Conservation (phyloP, 2,113 vertebrate species). For the Podarcis raffonei region DNA sequence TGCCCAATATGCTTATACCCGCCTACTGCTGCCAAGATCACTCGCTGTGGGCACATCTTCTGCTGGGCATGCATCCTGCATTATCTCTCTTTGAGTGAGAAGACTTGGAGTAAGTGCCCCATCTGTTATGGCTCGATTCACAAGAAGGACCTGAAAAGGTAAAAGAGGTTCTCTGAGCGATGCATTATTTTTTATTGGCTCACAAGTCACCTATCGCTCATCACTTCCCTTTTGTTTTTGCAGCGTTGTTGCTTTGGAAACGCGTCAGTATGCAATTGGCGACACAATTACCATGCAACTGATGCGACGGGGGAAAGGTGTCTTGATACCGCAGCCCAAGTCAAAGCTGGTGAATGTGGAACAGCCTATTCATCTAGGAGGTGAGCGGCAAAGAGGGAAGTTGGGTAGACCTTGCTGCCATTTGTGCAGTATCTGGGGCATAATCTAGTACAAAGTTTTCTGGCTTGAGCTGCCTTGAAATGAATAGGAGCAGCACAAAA, state of each 20-base stretch:
- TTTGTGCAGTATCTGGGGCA: background rate
- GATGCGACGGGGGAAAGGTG: constrained; percentile 94
- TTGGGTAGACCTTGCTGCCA: background rate
- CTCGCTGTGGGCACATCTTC: constrained; percentile 96
- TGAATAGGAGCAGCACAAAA: background rate
- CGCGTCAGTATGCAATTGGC: constrained; percentile 88
- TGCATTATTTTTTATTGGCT: background rate
- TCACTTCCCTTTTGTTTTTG: constrained; percentile 13
- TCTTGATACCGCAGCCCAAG: constrained; percentile 92
- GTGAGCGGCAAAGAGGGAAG: constrained; percentile 67
- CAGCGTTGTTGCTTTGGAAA: constrained; percentile 96
- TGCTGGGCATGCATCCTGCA: constrained; percentile 99
- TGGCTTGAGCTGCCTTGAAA: background rate
- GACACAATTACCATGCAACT: constrained; percentile 94
- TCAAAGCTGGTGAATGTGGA: constrained; percentile 93
- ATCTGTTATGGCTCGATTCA: constrained; percentile 96
- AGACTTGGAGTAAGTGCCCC: constrained; percentile 96
- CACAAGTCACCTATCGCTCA: constrained; percentile 23
- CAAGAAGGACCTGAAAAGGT: constrained; percentile 95
- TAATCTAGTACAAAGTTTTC: background rate
- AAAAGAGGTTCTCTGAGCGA: constrained; percentile 23
- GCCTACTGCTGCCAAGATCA: constrained; percentile 94
- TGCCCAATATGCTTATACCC: constrained; percentile 98
- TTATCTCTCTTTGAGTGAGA: constrained; percentile 94
- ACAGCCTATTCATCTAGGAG: constrained; percentile 89